Evolutionary conservation across 2,888 invertebrate genomes (phyloP), one percentile per base, ranked within the genome.

Genomic region (Druceiella hillmani): DNA sequence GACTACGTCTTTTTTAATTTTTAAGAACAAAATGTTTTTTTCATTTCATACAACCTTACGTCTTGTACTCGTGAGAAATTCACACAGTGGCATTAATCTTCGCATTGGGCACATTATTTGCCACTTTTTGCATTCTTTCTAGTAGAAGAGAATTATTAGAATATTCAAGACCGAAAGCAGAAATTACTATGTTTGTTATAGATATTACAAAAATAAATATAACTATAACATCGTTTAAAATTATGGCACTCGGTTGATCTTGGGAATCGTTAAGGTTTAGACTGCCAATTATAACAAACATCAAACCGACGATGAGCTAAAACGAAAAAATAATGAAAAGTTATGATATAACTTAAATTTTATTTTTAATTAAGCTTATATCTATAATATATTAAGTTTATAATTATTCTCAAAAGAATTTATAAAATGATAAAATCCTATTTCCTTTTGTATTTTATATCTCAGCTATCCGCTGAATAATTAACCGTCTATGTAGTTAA

Each of bases 101-200:
- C n/a, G n/a, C n/a, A n/a, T n/a, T n/a, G n/a, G 22, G 22, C 22
- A n/a, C 22, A 20, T 20, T 9, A 35, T 47, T 53, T 52, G 68
- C 66, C n/a, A 68, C 58, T 49, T 58, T 57, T 45, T 59, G 56
- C 4, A 70, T 50, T 10, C 70, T 55, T 41, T 72, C 64, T 41
- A 80, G 62, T 47, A 72, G 63, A 35, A 83, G 59, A 1, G 81
- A 78, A 48, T 75, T 78, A 51, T 77, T 82, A 6, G 83, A 81
- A 57, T 83, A 81, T 55, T 88, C 86, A 49, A 90, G 81, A 33
- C 88, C 89, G 55, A 92, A 90, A 25, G 84, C 85, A 28, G 89
- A 87, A 55, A 85, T 87, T 30, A 89, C 74, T 43, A 91, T 81
- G 59, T 91, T 91, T 30, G 82, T 70, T 33, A 87, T 74, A 10